A percentile compares a stretch with the other conserved stretches of the same genome.
Evolutionary conservation across 2,888 invertebrate genomes (phyloP).

Genomic region (Dichetophora obliterata): DNA sequence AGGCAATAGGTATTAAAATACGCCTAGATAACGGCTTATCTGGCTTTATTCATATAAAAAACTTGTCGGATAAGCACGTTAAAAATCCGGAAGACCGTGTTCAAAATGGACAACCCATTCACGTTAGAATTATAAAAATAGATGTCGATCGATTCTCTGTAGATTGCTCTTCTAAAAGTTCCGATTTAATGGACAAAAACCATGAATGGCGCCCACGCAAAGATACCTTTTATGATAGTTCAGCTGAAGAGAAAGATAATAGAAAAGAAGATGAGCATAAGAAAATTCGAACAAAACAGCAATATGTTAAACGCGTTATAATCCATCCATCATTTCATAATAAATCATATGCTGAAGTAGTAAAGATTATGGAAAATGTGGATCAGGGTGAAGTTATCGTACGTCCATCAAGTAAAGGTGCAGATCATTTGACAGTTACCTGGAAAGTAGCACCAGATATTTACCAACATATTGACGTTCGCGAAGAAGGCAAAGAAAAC

Average conservation of each 20-base stretch:
- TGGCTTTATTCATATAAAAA: conserved; percentile 94
- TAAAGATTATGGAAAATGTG: conserved; percentile 90
- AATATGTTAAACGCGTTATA: conserved; percentile 95
- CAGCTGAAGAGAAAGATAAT: conserved; percentile 83
- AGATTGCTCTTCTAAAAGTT: conserved; percentile 93
- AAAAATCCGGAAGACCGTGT: conserved; percentile 94
- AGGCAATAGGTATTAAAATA: conserved; percentile 91
- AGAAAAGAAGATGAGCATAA: conserved; percentile 85
- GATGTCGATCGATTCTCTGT: conserved; percentile 94
- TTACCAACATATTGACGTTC: conserved; percentile 95
- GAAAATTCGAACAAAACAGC: conserved; percentile 84
- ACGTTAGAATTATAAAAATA: conserved; percentile 93
- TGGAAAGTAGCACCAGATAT: conserved; percentile 98
- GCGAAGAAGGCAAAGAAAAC: conserved; percentile 96
- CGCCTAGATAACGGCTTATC: conserved; percentile 92
- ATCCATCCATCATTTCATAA: conserved; percentile 98
- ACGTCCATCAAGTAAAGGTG: conserved; percentile 96
- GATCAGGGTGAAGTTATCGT: conserved; percentile 98
- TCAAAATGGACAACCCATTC: conserved; percentile 84
- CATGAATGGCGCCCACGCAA: conserved; percentile 91
- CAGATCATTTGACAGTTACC: conserved; percentile 95
- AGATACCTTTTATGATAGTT: conserved; percentile 92
- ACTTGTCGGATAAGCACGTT: conserved; percentile 93
- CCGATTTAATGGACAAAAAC: conserved; percentile 91
- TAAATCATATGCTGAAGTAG: conserved; percentile 92